phyloP scores from a whole-genome alignment of 2,888 invertebrate species.

The Microchrysa polita region DNA sequence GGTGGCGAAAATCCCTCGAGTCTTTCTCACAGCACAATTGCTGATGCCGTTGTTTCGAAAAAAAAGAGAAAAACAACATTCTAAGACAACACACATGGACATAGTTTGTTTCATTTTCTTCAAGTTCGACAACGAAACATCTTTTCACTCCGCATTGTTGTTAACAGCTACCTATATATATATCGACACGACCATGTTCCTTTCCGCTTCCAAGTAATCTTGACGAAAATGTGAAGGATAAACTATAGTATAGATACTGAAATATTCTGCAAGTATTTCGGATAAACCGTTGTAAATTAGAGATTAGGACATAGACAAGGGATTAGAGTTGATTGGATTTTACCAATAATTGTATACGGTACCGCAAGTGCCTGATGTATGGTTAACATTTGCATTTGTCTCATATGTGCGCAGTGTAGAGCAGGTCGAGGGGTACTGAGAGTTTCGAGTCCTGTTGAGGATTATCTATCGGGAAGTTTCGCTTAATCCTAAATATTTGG shows the following conservation, averaged over 20 bases:
- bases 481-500: conserved; percentile 34
- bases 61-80: too few species aligned
- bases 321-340: conserved; percentile 47
- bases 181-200: too few species aligned
- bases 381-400: too few species aligned
- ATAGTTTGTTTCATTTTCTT: neutral
- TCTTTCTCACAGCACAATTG: conserved; percentile 23
- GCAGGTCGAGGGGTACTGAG: neutral
- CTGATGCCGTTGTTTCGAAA: conserved; percentile 14
- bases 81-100: conserved; percentile 39
- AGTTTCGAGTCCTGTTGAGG: neutral
- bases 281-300: conserved; percentile 59
- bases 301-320: conserved; percentile 54
- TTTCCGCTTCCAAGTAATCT: conserved; percentile 7
- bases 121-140: neutral
- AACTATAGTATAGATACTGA: too few species aligned
- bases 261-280: conserved; percentile 37
- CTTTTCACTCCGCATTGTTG: neutral
- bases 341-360: conserved; percentile 36
- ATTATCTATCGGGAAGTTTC: conserved; percentile 22
- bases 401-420: too few species aligned
- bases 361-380: too few species aligned
- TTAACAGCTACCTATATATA: neutral
- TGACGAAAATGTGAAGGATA: conserved; percentile 5
- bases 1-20: neutral